These are phyloP conservation scores for Pycnonotus jocosus DNA, from an alignment of 2,113 vertebrate genomes.

Conservation along the genomic window DNA sequence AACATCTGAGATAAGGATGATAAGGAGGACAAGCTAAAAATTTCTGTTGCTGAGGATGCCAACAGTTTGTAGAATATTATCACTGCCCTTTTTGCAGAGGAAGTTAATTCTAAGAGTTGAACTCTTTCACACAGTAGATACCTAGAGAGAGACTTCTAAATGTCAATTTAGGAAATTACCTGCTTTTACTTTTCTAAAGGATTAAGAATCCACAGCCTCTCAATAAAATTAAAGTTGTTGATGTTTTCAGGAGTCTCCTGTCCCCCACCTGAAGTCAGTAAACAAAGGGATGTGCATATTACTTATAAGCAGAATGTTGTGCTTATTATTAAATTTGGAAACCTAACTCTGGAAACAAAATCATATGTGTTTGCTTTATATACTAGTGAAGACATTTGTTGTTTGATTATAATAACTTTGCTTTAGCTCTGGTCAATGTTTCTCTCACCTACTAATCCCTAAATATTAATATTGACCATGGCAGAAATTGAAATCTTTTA, in stretches of 20 bases:
- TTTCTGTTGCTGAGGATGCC: background rate
- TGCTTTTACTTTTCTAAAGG: background rate
- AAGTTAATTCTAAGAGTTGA: background rate
- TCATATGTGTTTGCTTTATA: background rate
- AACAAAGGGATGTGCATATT: background rate
- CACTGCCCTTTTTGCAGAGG: background rate
- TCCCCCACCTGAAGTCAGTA: background rate
- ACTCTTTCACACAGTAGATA: background rate
- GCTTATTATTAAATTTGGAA: background rate
- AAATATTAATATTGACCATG: background rate
- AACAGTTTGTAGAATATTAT: background rate
- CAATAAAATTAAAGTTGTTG: background rate
- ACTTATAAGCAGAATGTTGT: background rate
- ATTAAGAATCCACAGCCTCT: background rate
- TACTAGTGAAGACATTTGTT: background rate
- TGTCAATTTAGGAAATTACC: background rate
- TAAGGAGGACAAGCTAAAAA: background rate
- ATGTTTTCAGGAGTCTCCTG: background rate
- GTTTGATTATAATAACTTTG: background rate
- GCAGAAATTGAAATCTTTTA: background rate
- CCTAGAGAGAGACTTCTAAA: background rate
- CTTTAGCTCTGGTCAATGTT: background rate
- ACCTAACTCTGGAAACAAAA: background rate
- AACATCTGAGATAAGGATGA: background rate
- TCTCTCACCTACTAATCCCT: background rate